Evolutionary conservation across 2,113 vertebrate genomes (phyloP).

Genomic region (Lepisosteus oculatus): DNA sequence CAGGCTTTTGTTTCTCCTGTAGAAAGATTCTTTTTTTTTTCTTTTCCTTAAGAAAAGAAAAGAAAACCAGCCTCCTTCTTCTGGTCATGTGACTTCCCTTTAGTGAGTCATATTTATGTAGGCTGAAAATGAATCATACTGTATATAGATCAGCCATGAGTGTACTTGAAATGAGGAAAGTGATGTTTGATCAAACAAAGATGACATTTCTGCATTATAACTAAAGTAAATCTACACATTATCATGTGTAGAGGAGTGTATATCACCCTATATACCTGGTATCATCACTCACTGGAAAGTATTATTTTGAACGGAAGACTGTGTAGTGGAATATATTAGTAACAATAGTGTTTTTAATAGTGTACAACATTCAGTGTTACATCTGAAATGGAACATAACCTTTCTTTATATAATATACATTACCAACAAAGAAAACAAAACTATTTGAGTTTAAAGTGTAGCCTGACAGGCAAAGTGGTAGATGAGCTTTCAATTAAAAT

Average conservation of each 20-base stretch:
- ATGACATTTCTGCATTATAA: background rate
- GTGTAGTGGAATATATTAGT: too few relatives aligned
- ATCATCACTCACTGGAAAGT: too few relatives aligned
- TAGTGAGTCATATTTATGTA: conserved; percentile 59
- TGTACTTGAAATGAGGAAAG: conserved; percentile 30
- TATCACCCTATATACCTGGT: too few relatives aligned
- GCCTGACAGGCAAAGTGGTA: too few relatives aligned
- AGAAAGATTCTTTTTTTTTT: conserved; percentile 52
- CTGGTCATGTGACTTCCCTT: conserved; percentile 75
- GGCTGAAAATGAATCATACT: conserved; percentile 64
- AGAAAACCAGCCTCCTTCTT: conserved; percentile 58
- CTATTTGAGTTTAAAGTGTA: too few relatives aligned
- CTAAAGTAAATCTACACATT: too few relatives aligned
- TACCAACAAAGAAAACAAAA: background rate
- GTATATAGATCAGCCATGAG: conserved; percentile 45
- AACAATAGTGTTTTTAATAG: too few relatives aligned
- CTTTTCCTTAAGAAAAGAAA: conserved; percentile 50
- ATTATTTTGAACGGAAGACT: too few relatives aligned
- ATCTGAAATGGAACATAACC: background rate
- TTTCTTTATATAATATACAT: background rate
- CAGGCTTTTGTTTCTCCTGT: conserved; percentile 77
- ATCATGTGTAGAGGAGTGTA: too few relatives aligned
- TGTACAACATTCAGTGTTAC: background rate
- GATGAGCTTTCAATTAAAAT: background rate
- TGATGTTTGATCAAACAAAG: background rate